Percentiles rank a stretch among this genome's conserved stretches.
Conservation (phyloP, 2,113 vertebrate species). For the Mobula hypostoma region DNA sequence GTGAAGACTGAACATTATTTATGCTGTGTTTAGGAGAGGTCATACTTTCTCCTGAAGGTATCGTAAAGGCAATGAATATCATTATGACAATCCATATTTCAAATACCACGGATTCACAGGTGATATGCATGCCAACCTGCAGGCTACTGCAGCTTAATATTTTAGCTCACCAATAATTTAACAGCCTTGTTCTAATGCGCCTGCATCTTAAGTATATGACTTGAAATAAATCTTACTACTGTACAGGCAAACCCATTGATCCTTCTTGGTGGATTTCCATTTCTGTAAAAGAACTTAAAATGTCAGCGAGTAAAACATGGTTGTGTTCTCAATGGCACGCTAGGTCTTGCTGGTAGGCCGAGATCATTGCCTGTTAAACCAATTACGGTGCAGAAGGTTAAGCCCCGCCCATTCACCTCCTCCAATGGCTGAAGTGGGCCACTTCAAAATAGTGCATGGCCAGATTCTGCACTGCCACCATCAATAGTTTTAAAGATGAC, state of each 20-base stretch:
- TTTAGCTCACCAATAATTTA: neutral
- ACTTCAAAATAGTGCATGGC: too few species aligned
- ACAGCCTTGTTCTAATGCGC: neutral
- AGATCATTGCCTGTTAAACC: too few species aligned
- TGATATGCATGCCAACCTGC: neutral
- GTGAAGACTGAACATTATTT: neutral
- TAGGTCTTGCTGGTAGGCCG: neutral
- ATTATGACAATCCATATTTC: neutral
- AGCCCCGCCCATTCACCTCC: too few species aligned
- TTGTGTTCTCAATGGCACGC: neutral
- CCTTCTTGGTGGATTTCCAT: neutral
- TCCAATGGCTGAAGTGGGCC: too few species aligned
- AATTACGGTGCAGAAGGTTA: too few species aligned
- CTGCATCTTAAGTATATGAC: neutral
- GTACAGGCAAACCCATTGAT: neutral
- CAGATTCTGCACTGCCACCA: too few species aligned
- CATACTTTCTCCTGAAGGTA: neutral
- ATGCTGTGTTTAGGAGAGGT: neutral
- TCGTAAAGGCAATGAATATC: neutral
- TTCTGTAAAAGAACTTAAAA: neutral
- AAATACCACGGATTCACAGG: neutral
- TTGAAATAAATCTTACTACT: neutral
- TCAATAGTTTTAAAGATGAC: too few species aligned
- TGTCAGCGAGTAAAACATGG: neutral
- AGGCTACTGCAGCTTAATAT: neutral